These are phyloP conservation scores for Oreochromis niloticus DNA, from an alignment of 2,113 vertebrate genomes.

Conservation along the genomic window DNA sequence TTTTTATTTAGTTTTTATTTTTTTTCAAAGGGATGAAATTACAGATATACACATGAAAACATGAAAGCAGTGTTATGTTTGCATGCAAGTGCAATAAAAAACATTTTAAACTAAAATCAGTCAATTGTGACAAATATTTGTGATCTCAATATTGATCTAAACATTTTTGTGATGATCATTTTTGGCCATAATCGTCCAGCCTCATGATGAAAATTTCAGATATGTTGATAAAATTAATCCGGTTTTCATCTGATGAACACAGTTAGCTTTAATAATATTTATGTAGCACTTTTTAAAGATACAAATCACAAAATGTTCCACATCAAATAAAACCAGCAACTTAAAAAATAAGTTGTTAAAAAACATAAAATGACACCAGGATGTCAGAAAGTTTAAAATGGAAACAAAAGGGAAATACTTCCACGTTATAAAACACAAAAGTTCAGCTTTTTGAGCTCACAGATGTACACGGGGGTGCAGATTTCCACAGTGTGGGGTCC, in stretches of 20 bases:
- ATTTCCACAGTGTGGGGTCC: background rate
- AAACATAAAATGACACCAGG: background rate
- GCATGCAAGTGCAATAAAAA: background rate
- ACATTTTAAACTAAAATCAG: rapidly evolving
- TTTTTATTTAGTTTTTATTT: background rate
- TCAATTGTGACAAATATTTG: background rate
- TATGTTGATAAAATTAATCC: background rate
- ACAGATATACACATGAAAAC: background rate
- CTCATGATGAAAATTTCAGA: background rate
- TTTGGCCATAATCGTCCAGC: background rate
- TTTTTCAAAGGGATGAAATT: background rate
- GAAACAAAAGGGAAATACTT: background rate
- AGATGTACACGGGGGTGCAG: background rate
- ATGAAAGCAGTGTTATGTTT: background rate
- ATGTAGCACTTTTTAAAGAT: background rate
- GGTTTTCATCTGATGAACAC: rapidly evolving
- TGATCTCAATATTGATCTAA: background rate
- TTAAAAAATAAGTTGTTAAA: background rate
- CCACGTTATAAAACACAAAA: background rate
- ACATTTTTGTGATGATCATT: background rate
- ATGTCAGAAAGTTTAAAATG: background rate
- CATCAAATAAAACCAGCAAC: background rate
- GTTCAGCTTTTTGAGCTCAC: background rate
- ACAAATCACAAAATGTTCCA: background rate
- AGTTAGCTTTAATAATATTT: background rate